Base-by-base conservation (phyloP, 2,113 vertebrate species). In the Alouatta palliata region DNA sequence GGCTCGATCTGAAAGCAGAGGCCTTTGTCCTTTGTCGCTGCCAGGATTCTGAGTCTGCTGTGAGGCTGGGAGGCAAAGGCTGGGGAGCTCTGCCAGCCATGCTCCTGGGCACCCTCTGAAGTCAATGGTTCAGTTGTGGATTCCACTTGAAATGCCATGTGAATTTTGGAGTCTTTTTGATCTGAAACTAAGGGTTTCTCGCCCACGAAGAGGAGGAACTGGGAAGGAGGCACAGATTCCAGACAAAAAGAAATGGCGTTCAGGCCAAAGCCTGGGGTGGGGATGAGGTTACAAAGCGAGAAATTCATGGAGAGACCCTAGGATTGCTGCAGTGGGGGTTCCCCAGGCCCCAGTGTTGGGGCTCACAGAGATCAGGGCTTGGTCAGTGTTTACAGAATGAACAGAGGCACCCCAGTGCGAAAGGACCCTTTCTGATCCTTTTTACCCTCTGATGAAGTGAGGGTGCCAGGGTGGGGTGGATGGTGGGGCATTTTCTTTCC, bases 161-260 rank as follows among this genome's bases (percentile, higher is more conserved):
- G 98, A 98, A 98, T 97, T 97, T 98, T 95, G 90, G 98, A 97
- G 99, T 97, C 96, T 95, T 98, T 98, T 99, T 97, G 98, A 98
- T 98, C 91, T 98, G 98, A 98, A 97, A 98, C 97, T 96, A 85
- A 98, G 98, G 98, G 97, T 95, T 99, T 98, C 98, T 98, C 98
- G 98, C 98, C 98, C 98, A 97, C n/a, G 54, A 95, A 90, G 68
- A 86, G 70, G 71, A 90, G 68, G 82, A 79, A 71, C 66, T 45
- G 23, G 20, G 27, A 82, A 98, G 84, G 82, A 88, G 61, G 37
- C 91, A 83, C 94, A n/a, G 97, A 64, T 89, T 94, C 96, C 87
- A 96, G 49, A 95, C 66, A 47, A n/a, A 73, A 84, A 92, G 98
- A 97, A 70, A 76, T 83, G 83, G 37, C 89, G 91, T 84, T 19